These are phyloP conservation scores for Tanaodytes sp. DNA, from an alignment of 2,888 invertebrate species.

Conservation along the genomic window DNA sequence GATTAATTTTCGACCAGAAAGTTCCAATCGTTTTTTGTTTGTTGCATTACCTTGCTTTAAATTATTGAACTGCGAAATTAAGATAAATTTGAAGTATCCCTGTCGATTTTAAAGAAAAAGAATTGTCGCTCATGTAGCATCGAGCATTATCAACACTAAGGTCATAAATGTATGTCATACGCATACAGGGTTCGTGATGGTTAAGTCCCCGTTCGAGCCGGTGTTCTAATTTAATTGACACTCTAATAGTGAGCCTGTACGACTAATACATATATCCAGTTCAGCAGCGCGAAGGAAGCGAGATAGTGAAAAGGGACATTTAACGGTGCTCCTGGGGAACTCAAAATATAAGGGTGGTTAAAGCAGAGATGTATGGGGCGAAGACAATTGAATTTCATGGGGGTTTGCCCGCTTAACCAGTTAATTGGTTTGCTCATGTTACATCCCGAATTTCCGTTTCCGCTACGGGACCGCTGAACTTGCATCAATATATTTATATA, in stretches of 20 bases:
- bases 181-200: slow-evolving; percentile 59
- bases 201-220: slow-evolving; percentile 61
- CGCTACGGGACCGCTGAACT: slow-evolving; percentile 44
- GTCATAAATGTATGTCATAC: slow-evolving; percentile 34
- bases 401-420: slow-evolving; percentile 71
- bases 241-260: slow-evolving; percentile 67
- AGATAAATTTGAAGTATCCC: too few species aligned
- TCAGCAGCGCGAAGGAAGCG: slow-evolving; percentile 38
- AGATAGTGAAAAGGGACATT: slow-evolving; percentile 51
- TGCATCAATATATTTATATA: too few species aligned
- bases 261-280: slow-evolving; percentile 62
- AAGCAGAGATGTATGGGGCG: slow-evolving; percentile 67
- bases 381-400: slow-evolving; percentile 73
- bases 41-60: too few species aligned
- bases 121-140: too few species aligned
- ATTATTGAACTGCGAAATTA: too few species aligned
- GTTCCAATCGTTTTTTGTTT: too few species aligned
- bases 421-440: slow-evolving; percentile 71
- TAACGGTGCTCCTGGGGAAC: slow-evolving; percentile 56
- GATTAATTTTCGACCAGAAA: too few species aligned
- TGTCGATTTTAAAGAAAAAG: too few species aligned
- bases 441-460: slow-evolving; percentile 54
- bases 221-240: slow-evolving; percentile 72
- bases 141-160: slow-evolving; percentile 13
- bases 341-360: slow-evolving; percentile 70